Percentiles rank a stretch among this genome's conserved stretches.
Conservation (phyloP, 2,797 vertebrate genomes). For the Acrossocheilus fasciatus region DNA sequence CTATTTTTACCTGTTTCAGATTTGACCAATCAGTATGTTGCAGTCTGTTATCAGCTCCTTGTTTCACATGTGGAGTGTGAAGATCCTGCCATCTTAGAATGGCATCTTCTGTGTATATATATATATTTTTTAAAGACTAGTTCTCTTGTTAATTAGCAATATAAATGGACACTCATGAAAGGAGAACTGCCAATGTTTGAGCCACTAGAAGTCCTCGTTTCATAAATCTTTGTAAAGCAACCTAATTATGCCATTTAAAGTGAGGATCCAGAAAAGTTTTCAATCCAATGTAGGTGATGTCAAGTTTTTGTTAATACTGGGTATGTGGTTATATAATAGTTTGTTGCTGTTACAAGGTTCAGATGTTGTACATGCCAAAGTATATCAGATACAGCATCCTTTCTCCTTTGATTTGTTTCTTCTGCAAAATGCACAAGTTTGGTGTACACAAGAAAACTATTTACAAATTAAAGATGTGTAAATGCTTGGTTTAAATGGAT, state of each 20-base stretch:
- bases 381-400: conserved; percentile 27
- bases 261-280: conserved; percentile 10
- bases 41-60: conserved; percentile 12
- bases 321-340: conserved; percentile 30
- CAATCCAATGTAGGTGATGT: conserved; percentile 2
- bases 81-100: background rate
- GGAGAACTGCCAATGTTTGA: conserved; percentile 2
- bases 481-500: conserved; percentile 27
- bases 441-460: conserved; percentile 71
- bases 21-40: conserved; percentile 1
- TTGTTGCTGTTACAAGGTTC: conserved; percentile 18
- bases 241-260: background rate
- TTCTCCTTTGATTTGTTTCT: conserved; percentile 36
- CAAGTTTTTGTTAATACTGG: conserved; percentile 14
- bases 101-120: background rate
- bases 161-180: conserved; percentile 19
- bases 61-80: background rate
- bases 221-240: conserved; percentile 15
- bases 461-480: conserved; percentile 72
- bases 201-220: background rate
- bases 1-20: conserved; percentile 12
- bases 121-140: background rate
- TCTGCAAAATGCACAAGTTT: conserved; percentile 48
- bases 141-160: conserved; percentile 45
- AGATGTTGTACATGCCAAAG: conserved; percentile 56